Base-by-base conservation (phyloP, 2,888 invertebrate species). In the Pyrocoelia pectoralis region DNA sequence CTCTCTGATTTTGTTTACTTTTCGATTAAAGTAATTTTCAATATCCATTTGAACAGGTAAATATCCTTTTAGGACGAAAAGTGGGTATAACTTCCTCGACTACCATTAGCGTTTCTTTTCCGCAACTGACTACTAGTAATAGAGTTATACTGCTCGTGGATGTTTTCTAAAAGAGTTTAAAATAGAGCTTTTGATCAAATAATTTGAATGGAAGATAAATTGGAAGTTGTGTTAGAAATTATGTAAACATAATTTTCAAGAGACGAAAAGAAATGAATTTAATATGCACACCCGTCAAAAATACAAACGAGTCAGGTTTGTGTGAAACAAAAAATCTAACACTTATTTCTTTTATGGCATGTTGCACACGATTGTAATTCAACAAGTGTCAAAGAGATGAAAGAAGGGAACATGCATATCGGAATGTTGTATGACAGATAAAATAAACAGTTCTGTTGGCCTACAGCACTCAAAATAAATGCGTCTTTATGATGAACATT, bases 401-500 rank as follows among this genome's bases (percentile, higher is more conserved):
- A 64, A 64, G 60, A 38, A 56, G 50, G 15, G 59, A 56, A 60
- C 17, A 46, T 64, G 64, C 64, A 64, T 59, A 56, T 55, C 46
- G 56, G 60, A 60, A 64, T 59, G 53, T 60, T 43, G 49, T 60
- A 60, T 60, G 60, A 60, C 64, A 64, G 52, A 53, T 52, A 59
- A 60, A 64, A 64, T 60, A 59, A 60, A 64, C 59, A 56, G 38
- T 49, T 55, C 46, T 64, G 55, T 63, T 63, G 54, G 57, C 52
- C 43, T 54, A 29, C 38, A 49, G 41, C 12, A 48, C 50, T 58
- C 50, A 58, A 64, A 67, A 68, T 65, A 65, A 59, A 60, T 62
- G 38, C 48, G 65, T 58, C 65, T 63, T 65, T 67, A 67, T 61
- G 67, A 69, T 59, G 62, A 65, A 59, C 68, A 65, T 67, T 67